Evolutionary conservation across 2,113 vertebrate genomes (phyloP), one percentile per base, ranked within the genome.

Genomic region (Caranx ignobilis): DNA sequence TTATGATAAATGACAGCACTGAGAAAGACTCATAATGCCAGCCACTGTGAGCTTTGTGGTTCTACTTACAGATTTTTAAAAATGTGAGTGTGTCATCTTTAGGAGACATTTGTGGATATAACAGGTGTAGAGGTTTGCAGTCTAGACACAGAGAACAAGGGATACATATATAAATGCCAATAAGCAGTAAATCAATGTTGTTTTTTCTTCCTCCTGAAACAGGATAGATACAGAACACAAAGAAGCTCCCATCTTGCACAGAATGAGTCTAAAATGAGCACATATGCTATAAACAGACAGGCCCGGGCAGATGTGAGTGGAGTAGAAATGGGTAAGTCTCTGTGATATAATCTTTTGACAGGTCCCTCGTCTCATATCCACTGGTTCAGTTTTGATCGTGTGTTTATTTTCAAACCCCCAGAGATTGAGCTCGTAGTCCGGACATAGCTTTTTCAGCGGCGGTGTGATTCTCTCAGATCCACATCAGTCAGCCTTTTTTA

Each of bases 291-390:
- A 35, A 76, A 43, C 47, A 79, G 41, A 74, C 59, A 35, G 57
- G 16, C 11, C 18, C 1, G 2, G 48, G 61, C 70, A 71, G 70
- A 64, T 63, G 57, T 57, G 76, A 90, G 37, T 6, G 41, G 52
- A 41, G 41, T 43, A 74, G 61, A 73, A 84, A 71, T 16, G 16
- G 61, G 82, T 72, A 61, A 71, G 26, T 66, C 48, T 54, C 43
- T 84, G 72, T 71, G 64, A 86, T 88, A 6, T 60, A 59, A 77
- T 89, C 81, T 85, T 68, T 54, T 67, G 43, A 75, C 7, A 78
- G 79, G 45, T 65, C 62, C 75, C 71, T n/a, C 7, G 47, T 75
- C 57, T 84, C 57, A 61, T 54, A 68, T 82, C 61, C n/a, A 57
- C 4, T 2, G 0, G 12, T 82, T 86, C 56, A 71, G 15, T 88